Base-by-base conservation (phyloP, 1,140 invertebrate species). In the Drosophila bocqueti region DNA sequence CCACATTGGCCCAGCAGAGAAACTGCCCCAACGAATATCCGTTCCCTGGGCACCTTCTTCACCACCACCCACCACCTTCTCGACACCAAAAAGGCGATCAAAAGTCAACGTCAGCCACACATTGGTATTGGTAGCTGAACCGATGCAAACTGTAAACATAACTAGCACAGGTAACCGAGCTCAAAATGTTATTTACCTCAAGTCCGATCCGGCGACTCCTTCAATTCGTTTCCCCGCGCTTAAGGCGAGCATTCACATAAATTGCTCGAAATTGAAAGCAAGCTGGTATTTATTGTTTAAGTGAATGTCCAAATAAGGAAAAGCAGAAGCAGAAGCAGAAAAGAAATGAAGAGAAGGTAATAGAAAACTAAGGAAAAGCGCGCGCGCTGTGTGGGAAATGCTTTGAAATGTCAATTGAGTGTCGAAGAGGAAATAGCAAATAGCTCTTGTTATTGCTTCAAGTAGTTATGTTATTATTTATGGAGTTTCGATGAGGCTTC, bases 61-160 rank as follows among this genome's bases (percentile, higher is more conserved):
- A 9, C 13, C 21, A 9, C 1, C 29, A 9, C 1, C 38, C n/a
- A 26, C 26, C 29, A 7, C 10, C 15, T 2, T 10, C 38, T 21
- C 8, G 15, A 16, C 6, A 36, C 16, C 45, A 65, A 79, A 73
- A 81, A 74, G 46, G 61, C 84, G 76, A 87, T 87, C 80, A 89
- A 89, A 83, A 89, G 84, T 89, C 76, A 83, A 89, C 80, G 72
- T 64, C 79, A 86, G 61, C 82, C 15, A 29, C 47, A 50, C 26
- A 50, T 50, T 26, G 24, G 24, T 24, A 72, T 71, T 38, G 52
- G 42, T 18, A 66, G 8, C 24, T 47, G 47, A 64, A 16, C 49
- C 61, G 61, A 57, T 38, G 61, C 49, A 34, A 52, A 67, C 67
- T 29, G 67, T 43, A 57, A 68, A 83, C 79, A 87, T 76, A 87